Evolutionary conservation across 2,888 invertebrate genomes (phyloP).

Genomic region (Malacosoma neustria): DNA sequence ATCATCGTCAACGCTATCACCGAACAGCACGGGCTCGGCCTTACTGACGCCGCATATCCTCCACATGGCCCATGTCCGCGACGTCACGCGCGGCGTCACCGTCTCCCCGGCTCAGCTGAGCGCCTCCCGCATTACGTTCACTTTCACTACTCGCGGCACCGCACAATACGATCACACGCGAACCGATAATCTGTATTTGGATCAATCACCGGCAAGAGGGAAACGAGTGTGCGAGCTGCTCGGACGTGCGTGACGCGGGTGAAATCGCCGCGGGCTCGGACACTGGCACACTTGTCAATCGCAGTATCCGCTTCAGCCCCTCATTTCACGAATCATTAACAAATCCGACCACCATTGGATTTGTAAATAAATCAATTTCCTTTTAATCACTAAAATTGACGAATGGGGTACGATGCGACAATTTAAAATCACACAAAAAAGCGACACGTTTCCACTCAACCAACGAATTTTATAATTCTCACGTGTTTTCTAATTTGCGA

Average conservation of each 20-base stretch:
- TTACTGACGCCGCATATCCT: slow-evolving; percentile 70
- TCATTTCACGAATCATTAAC: slow-evolving; percentile 20
- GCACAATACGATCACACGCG: slow-evolving; percentile 30
- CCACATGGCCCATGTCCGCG: slow-evolving; percentile 69
- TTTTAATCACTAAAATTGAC: slow-evolving; percentile 19
- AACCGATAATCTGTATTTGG: slow-evolving; percentile 43
- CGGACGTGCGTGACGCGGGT: slow-evolving; percentile 63
- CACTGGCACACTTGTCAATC: slow-evolving; percentile 50
- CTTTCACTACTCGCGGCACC: slow-evolving; percentile 48
- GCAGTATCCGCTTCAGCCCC: slow-evolving; percentile 41
- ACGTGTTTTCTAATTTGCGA: neutral
- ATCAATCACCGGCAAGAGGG: slow-evolving; percentile 40
- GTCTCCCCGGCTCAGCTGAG: slow-evolving; percentile 52
- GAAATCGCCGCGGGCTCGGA: slow-evolving; percentile 50
- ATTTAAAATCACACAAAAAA: neutral
- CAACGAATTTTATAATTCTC: neutral
- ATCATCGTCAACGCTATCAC: slow-evolving; percentile 46
- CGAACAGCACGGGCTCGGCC: slow-evolving; percentile 56
- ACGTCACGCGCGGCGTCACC: slow-evolving; percentile 48
- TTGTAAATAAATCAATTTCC: slow-evolving; percentile 18
- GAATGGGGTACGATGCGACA: neutral
- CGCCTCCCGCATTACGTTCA: slow-evolving; percentile 45
- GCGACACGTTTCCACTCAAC: neutral
- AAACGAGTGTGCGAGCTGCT: slow-evolving; percentile 33
- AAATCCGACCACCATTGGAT: slow-evolving; percentile 4